Evolutionary conservation across 2,797 vertebrate species (phyloP), one percentile per base, ranked within the genome.

Genomic region (Helostoma temminkii): DNA sequence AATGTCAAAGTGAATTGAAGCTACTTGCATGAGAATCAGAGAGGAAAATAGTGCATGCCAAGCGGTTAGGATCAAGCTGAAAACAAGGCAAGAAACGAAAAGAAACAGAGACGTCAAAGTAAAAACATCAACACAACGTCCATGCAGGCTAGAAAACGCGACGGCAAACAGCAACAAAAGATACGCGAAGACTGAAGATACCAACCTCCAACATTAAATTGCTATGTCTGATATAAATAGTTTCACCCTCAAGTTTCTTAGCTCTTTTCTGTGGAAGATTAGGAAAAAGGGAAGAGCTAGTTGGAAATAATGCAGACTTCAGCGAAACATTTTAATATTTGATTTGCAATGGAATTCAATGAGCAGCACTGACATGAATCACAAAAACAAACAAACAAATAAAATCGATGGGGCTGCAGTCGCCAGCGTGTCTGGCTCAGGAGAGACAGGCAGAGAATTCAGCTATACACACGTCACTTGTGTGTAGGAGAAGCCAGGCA

Each of bases 141-240:
- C 88, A 79, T 84, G 84, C 86, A 89, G 60, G 69, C 76, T 79
- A 63, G 76, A 65, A 72, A 57, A 66, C 43, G 32, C 80, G 81
- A 80, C 32, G 43, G 46, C 66, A 76, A 71, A 67, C 49, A 75
- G 64, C 55, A 24, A 66, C 25, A 49, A 50, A 56, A 69, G 26
- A 65, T 39, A 76, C 71, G 41, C 71, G 55, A 71, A 43, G 81
- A 95, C 78, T 90, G 45, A 74, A 92, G 82, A 97, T 97, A 99
- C 98, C 95, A 98, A 99, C 98, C 98, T 99, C 98, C 96, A 99
- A 96, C 98, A 99, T 99, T 96, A 99, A 97, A 97, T 98, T 99
- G 96, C 98, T 99, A 97, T 99, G 98, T 91, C 97, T 98, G 96
- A 99, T 98, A 97, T 99, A 99, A 96, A 99, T 96, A 92, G 96